A percentile compares a stretch with the other conserved stretches of the same genome.
phyloP scores from a whole-genome alignment of 2,797 vertebrate genomes.

The Holocentrus rufus region DNA sequence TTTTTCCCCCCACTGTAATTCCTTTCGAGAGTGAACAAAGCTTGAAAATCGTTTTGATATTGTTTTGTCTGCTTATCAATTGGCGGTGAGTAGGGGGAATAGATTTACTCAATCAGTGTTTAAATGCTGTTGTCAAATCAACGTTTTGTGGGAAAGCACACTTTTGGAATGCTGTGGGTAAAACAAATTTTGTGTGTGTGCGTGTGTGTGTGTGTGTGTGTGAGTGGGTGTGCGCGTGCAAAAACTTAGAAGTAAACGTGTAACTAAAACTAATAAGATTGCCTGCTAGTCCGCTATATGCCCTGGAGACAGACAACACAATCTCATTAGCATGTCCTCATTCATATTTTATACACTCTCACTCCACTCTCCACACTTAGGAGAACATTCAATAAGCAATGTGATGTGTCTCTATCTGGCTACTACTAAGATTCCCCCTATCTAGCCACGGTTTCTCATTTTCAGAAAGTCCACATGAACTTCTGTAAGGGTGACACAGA shows the following conservation, averaged over 20 bases:
- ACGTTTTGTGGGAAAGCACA: neutral
- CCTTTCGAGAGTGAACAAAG: slow-evolving; percentile 7
- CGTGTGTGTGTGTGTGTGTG: neutral
- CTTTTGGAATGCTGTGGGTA: neutral
- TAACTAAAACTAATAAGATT: slow-evolving; percentile 39
- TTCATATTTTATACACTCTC: slow-evolving; percentile 63
- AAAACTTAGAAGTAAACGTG: slow-evolving; percentile 5
- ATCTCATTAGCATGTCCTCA: slow-evolving; percentile 62
- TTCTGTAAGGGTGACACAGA: no score
- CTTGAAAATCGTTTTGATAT: slow-evolving; percentile 1
- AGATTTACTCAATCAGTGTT: neutral
- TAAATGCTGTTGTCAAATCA: slow-evolving; percentile 5
- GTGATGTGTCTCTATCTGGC: no score
- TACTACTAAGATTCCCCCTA: no score
- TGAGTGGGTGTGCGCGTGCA: neutral
- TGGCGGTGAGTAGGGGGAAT: neutral
- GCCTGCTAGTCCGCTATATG: slow-evolving; percentile 25
- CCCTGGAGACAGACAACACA: slow-evolving; percentile 52
- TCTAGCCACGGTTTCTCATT: no score
- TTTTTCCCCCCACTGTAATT: neutral
- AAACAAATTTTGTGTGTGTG: neutral
- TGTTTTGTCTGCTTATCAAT: neutral
- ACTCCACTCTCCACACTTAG: slow-evolving; percentile 20
- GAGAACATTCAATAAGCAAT: no score
- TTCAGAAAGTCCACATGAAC: no score